A percentile compares a stretch with the other conserved stretches of the same genome.
Evolutionary conservation across 2,113 vertebrate genomes (phyloP).

Genomic region (Ptilorrhoa leucosticta): DNA sequence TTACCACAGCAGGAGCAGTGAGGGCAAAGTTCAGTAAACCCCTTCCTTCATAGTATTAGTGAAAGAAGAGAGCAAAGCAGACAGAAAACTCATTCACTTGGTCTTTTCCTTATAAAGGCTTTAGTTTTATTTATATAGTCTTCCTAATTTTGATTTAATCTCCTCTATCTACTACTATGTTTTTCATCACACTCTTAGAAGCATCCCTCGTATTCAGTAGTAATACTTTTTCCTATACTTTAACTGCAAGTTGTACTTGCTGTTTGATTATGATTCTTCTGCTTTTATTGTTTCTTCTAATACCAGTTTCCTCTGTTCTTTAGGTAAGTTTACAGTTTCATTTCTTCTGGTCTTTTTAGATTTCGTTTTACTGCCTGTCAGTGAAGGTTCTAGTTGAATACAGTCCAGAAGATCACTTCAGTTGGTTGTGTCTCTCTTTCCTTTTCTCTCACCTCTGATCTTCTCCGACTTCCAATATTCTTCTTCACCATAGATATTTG

Average conservation of each 20-base stretch:
- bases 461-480: not conserved
- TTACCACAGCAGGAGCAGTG: not conserved
- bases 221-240: not conserved
- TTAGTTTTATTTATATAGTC: not conserved
- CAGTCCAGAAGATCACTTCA: not conserved
- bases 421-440: not conserved
- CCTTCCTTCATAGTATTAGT: not conserved
- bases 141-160: not conserved
- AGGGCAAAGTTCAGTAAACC: not conserved
- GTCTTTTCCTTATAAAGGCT: not conserved
- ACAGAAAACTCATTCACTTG: not conserved
- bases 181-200: not conserved
- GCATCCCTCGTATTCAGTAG: not conserved
- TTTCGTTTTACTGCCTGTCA: not conserved
- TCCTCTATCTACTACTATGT: not conserved
- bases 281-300: not conserved
- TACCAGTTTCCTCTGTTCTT: not conserved
- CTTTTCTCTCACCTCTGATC: not conserved
- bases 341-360: not conserved
- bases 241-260: not conserved
- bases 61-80: not conserved
- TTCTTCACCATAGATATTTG: not conserved
- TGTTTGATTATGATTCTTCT: not conserved
- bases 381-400: not conserved
- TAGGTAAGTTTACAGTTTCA: not conserved